Conservation (phyloP, 92 coral and sea anemone species). For the Meandrina meandrites region DNA sequence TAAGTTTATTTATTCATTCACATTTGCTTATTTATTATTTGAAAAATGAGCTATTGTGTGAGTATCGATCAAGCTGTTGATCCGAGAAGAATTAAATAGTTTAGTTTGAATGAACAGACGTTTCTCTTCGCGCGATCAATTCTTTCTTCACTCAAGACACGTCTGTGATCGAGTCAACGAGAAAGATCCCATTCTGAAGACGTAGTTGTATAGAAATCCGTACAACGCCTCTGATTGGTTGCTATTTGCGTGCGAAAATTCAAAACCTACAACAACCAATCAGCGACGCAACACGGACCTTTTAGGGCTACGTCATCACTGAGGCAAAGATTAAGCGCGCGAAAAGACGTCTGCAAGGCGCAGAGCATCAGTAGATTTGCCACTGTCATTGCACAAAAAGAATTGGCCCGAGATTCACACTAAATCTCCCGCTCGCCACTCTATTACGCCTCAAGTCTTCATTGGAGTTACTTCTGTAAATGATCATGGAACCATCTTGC, state of each 20-base stretch:
- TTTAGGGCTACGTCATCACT: neutral
- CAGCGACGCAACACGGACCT: neutral
- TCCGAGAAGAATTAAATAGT: neutral
- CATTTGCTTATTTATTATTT: too few species aligned
- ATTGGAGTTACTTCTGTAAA: neutral
- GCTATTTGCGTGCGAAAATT: neutral
- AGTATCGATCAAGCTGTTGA: neutral
- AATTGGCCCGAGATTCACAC: too few species aligned
- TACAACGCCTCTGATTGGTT: neutral
- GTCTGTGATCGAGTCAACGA: too few species aligned
- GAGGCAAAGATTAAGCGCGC: neutral
- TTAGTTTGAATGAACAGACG: neutral
- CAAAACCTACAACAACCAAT: neutral
- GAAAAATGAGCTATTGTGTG: neutral
- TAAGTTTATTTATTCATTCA: too few species aligned
- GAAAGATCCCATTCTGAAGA: neutral
- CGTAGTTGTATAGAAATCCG: neutral
- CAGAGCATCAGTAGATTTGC: too few species aligned
- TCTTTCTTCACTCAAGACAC: too few species aligned
- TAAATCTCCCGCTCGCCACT: neutral
- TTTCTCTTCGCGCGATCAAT: too few species aligned
- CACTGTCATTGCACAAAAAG: too few species aligned
- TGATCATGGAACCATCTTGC: slow-evolving; percentile 73
- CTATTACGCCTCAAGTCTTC: neutral
- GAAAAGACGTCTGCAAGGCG: neutral